phyloP scores from a whole-genome alignment of 2,797 vertebrate species.

The Gambusia yucatana region DNA sequence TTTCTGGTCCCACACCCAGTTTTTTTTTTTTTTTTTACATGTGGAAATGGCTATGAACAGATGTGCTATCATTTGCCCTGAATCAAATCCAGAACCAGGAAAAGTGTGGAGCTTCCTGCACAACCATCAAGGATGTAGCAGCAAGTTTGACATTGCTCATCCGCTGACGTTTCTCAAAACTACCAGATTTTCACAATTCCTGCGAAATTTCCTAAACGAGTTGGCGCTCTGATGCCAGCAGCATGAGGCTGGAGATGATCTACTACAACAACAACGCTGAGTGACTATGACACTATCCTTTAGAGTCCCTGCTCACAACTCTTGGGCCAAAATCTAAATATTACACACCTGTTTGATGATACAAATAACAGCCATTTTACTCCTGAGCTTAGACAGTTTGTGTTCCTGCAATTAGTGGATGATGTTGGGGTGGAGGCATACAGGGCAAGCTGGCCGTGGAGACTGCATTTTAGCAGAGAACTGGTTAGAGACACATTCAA shows the following conservation, averaged over 20 bases:
- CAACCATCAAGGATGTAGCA: too few species aligned
- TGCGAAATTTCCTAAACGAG: constrained; percentile 36
- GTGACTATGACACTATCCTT: constrained; percentile 19
- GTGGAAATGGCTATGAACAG: too few species aligned
- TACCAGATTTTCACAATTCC: constrained; percentile 44
- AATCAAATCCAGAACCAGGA: too few species aligned
- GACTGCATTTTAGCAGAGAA: not conserved
- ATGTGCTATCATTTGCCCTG: too few species aligned
- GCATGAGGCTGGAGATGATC: constrained; percentile 26
- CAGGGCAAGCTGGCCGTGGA: constrained; percentile 1
- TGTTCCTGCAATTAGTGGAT: constrained; percentile 19
- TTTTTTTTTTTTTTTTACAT: too few species aligned
- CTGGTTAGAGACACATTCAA: not conserved
- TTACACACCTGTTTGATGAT: constrained; percentile 45
- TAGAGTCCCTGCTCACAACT: constrained; percentile 3
- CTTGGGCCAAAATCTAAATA: constrained; percentile 35
- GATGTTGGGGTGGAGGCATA: not conserved
- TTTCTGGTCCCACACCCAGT: too few species aligned
- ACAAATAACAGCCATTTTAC: constrained; percentile 29
- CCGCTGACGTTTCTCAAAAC: constrained; percentile 13
- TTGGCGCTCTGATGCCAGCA: constrained; percentile 27
- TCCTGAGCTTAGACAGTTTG: constrained; percentile 37
- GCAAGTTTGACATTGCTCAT: too few species aligned
- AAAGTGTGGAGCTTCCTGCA: too few species aligned
- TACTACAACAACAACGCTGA: constrained; percentile 13